phyloP scores from a whole-genome alignment of 2,888 invertebrate genomes.

The Acleris emargana region DNA sequence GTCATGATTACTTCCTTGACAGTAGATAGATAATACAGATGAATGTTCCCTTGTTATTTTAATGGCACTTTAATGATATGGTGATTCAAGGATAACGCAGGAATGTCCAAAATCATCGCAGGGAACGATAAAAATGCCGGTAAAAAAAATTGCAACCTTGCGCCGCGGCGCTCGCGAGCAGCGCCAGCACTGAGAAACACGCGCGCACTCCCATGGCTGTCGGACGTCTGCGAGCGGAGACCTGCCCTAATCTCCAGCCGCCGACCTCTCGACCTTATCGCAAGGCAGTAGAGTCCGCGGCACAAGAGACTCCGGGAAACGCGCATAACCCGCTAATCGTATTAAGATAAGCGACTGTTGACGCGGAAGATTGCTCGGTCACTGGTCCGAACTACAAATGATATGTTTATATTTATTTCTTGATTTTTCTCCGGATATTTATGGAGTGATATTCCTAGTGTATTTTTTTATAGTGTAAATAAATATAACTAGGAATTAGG shows the following conservation, averaged over 20 bases:
- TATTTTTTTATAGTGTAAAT: no score
- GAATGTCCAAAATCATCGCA: constrained; percentile 43
- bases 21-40: not conserved
- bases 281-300: not conserved
- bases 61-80: not conserved
- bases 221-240: constrained; percentile 1
- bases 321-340: constrained; percentile 42
- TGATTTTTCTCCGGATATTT: not conserved
- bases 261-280: not conserved
- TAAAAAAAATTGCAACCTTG: constrained; percentile 52
- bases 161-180: constrained; percentile 50
- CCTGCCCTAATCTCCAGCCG: not conserved
- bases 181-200: constrained; percentile 52
- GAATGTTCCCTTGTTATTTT: constrained; percentile 7
- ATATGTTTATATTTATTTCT: constrained; percentile 28
- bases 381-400: constrained; percentile 31
- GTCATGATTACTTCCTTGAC: not conserved
- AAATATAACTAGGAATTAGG: no score
- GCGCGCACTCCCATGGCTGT: constrained; percentile 48
- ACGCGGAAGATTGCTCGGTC: constrained; percentile 56
- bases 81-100: constrained; percentile 38
- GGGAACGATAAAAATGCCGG: constrained; percentile 47
- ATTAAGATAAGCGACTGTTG: constrained; percentile 63
- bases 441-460: no score
- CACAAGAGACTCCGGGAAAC: constrained; percentile 11